Percentiles rank a stretch among this genome's conserved stretches.
Conservation (phyloP, 53 echinoderm and acorn worm genomes). For the Astropecten irregularis region DNA sequence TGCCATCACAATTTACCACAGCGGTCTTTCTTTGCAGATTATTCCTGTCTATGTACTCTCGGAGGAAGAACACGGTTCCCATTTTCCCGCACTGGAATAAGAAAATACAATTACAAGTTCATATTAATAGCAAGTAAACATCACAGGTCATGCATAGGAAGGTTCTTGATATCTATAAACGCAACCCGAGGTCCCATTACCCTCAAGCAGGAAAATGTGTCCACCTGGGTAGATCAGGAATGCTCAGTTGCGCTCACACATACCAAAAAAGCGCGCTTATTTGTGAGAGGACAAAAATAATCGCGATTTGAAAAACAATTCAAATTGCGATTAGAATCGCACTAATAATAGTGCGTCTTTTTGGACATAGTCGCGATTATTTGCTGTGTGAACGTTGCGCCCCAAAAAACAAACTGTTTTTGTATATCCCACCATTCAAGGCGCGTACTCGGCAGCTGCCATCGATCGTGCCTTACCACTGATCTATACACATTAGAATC, state of each 20-base stretch:
- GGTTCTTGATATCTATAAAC: neutral
- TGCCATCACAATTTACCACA: neutral
- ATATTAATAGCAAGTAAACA: neutral
- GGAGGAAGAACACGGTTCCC: neutral
- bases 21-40: neutral
- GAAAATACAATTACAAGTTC: neutral
- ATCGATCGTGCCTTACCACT: too few species aligned
- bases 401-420: too few species aligned
- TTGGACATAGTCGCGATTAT: too few species aligned
- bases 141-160: too few species aligned
- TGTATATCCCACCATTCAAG: too few species aligned
- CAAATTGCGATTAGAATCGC: too few species aligned
- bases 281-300: too few species aligned
- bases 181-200: neutral
- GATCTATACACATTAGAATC: too few species aligned
- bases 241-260: neutral
- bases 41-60: neutral
- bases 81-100: neutral
- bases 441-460: too few species aligned
- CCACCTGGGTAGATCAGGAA: constrained; percentile 71
- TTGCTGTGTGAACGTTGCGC: too few species aligned
- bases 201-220: constrained; percentile 64
- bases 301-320: too few species aligned
- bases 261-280: neutral
- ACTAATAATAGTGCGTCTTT: too few species aligned